phyloP scores from a whole-genome alignment of 2,797 vertebrate genomes.

The Melanotaenia pygmaea region DNA sequence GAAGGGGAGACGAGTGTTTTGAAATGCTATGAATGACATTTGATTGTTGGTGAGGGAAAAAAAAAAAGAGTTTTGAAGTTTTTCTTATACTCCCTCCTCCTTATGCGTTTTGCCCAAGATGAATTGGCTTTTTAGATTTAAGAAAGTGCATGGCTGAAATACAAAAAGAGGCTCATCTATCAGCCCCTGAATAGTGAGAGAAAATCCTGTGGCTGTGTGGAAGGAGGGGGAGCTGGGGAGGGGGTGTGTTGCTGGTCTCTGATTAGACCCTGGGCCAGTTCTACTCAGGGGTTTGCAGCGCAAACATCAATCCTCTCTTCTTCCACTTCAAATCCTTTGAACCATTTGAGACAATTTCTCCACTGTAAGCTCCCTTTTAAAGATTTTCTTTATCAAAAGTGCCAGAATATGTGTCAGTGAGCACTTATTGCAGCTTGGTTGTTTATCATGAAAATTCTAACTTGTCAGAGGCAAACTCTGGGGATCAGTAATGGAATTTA shows the following conservation, averaged over 20 bases:
- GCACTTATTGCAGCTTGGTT: slow-evolving; percentile 56
- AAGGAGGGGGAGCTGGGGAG: slow-evolving; percentile 16
- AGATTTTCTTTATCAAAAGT: slow-evolving; percentile 66
- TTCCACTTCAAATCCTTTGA: slow-evolving; percentile 78
- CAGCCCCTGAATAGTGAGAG: slow-evolving; percentile 81
- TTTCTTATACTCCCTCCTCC: slow-evolving; percentile 62
- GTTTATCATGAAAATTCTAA: slow-evolving; percentile 64
- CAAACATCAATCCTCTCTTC: slow-evolving; percentile 81
- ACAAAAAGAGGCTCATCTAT: slow-evolving; percentile 84
- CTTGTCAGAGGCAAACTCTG: slow-evolving; percentile 48
- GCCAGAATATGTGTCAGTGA: slow-evolving; percentile 59
- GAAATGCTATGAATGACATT: slow-evolving; percentile 79
- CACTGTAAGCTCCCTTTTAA: slow-evolving; percentile 68
- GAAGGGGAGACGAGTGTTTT: slow-evolving; percentile 69
- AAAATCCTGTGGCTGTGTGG: slow-evolving; percentile 77
- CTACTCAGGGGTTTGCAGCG: slow-evolving; percentile 63
- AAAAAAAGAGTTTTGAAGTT: slow-evolving; percentile 71
- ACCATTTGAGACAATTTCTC: slow-evolving; percentile 79
- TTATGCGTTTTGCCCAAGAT: slow-evolving; percentile 76
- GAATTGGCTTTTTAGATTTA: slow-evolving; percentile 86
- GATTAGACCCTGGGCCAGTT: slow-evolving; percentile 81
- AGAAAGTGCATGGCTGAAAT: slow-evolving; percentile 84
- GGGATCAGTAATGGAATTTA: slow-evolving; percentile 41
- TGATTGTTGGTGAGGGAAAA: slow-evolving; percentile 48
- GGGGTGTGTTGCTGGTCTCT: slow-evolving; percentile 74